Base-by-base conservation (phyloP, 2,797 vertebrate species). In the Orestias chungarensis region DNA sequence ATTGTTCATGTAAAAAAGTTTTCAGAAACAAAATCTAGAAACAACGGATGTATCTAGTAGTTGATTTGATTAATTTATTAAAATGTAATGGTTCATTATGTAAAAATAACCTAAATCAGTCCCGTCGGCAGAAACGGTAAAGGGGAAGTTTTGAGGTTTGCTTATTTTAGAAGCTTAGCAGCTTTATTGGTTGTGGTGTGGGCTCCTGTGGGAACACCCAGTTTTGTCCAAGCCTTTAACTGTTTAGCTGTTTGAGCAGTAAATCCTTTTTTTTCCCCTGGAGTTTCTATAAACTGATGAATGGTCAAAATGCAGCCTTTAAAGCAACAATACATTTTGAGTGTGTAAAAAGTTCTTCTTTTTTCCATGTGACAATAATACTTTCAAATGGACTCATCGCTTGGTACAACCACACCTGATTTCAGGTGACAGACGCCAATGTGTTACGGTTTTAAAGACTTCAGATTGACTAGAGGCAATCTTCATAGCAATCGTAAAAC, bases 61-160 rank as follows among this genome's bases (percentile, higher is more conserved):
- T n/a, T n/a, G n/a, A n/a, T n/a, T n/a, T n/a, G n/a, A n/a, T n/a
- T n/a, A n/a, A n/a, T n/a, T n/a, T n/a, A n/a, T n/a, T n/a, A n/a
- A n/a, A n/a, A n/a, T n/a, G n/a, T n/a, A n/a, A n/a, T n/a, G n/a
- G n/a, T n/a, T n/a, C n/a, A n/a, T n/a, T n/a, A n/a, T n/a, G n/a
- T n/a, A n/a, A n/a, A n/a, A n/a, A n/a, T n/a, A n/a, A n/a, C n/a
- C n/a, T n/a, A n/a, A n/a, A n/a, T n/a, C n/a, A n/a, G n/a, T n/a
- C n/a, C n/a, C n/a, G n/a, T n/a, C n/a, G n/a, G n/a, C n/a, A n/a
- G n/a, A n/a, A n/a, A n/a, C n/a, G n/a, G n/a, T n/a, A n/a, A n/a
- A n/a, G n/a, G n/a, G n/a, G n/a, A n/a, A n/a, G n/a, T n/a, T n/a
- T 57, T 20, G 54, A 33, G 54, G 54, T 57, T 57, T 31, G 54